These are phyloP conservation scores for Yponomeuta plumbellus DNA, from an alignment of 2,888 invertebrate species.

Conservation along the genomic window DNA sequence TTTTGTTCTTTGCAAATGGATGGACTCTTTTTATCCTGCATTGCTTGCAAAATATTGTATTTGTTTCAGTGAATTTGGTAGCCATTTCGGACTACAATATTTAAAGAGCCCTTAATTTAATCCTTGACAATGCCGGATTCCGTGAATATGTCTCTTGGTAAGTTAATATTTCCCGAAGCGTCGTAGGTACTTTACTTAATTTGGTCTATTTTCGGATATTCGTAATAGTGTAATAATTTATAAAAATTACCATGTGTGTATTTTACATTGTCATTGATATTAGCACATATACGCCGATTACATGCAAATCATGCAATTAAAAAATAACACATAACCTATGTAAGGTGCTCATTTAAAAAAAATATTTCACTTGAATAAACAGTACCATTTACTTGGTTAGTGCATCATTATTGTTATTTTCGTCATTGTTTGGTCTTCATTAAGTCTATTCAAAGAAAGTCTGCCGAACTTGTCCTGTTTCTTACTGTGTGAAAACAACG, in stretches of 20 bases:
- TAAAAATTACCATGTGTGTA: background rate
- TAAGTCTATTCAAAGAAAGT: background rate
- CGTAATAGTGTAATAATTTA: background rate
- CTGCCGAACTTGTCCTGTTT: no score
- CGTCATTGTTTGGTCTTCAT: background rate
- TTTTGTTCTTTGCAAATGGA: no score
- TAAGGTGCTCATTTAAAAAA: background rate
- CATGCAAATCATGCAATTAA: no score
- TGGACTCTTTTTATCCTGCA: no score
- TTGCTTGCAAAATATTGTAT: no score
- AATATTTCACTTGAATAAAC: background rate
- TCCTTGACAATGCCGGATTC: slow-evolving; percentile 49
- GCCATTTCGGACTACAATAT: background rate
- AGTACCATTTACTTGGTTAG: background rate
- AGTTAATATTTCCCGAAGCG: slow-evolving; percentile 24
- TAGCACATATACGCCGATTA: background rate
- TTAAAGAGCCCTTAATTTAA: background rate
- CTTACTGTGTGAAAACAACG: background rate
- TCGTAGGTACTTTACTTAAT: background rate
- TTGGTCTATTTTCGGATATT: slow-evolving; percentile 20
- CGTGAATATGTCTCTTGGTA: slow-evolving; percentile 66
- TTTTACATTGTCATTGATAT: background rate
- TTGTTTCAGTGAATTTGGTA: no score
- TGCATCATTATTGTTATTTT: background rate
- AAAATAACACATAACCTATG: background rate